A percentile compares a stretch with the other conserved stretches of the same genome.
phyloP scores from a whole-genome alignment of 2,888 invertebrate genomes.

The Lacanobia wlatinum region DNA sequence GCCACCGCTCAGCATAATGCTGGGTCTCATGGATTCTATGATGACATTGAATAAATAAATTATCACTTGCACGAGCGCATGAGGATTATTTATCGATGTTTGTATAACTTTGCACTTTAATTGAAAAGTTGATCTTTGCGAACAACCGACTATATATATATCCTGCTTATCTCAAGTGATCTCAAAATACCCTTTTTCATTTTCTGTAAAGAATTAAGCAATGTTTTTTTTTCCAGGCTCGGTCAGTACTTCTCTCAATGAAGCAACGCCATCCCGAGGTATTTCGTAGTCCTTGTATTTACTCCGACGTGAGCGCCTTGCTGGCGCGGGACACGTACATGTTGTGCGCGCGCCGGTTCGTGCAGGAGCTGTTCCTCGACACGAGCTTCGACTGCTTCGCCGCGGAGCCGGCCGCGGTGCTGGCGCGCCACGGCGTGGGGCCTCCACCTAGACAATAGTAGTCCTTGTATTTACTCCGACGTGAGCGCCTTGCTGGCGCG shows the following conservation, averaged over 20 bases:
- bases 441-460: no score
- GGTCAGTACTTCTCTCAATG: constrained; percentile 94
- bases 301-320: constrained; percentile 96
- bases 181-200: no score
- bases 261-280: constrained; percentile 94
- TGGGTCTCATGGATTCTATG: no score
- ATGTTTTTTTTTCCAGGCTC: constrained; percentile 90
- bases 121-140: no score
- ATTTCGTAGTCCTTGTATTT: constrained; percentile 97
- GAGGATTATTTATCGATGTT: no score
- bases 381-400: constrained; percentile 93
- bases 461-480: constrained; percentile 98
- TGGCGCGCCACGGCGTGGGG: constrained; percentile 78
- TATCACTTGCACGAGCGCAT: no score
- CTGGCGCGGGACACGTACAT: constrained; percentile 95
- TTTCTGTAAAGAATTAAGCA: background rate
- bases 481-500: constrained; percentile 95
- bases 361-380: constrained; percentile 98
- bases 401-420: constrained; percentile 86
- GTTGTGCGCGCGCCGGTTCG: constrained; percentile 95
- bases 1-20: no score
- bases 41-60: no score
- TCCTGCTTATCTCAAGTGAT: no score
- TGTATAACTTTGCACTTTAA: no score
- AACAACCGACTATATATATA: no score